Base-by-base conservation (phyloP, 1,140 invertebrate species). In the Bombus sylvicola region DNA sequence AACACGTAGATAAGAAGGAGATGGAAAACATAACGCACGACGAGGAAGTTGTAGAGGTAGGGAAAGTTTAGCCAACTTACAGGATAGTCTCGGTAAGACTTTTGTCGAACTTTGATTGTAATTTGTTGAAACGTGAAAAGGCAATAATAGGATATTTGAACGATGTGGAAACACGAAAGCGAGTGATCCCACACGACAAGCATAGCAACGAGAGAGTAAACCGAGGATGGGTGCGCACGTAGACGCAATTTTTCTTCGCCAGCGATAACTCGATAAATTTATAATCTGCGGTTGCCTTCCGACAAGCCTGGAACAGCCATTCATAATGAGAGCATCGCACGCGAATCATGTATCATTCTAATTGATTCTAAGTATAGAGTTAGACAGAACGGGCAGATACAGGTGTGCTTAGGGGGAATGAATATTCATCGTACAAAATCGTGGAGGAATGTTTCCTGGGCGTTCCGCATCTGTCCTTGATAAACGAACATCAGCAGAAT, bases 371-470 rank as follows among this genome's bases (percentile, higher is more conserved):
- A 93, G 88, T 89, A 92, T 87, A 91, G 88, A 81, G 86, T 64
- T 47, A 79, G 90, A 88, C 83, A 88, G 73, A 68, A 73, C 69
- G 81, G 62, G 53, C 73, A 87, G 83, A 86, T 84, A 86, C 74
- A 83, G 83, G 68, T 77, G 62, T 78, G 79, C 78, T 88, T 85
- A 85, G 81, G 84, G 87, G 79, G 83, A 88, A 93, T 93, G 92
- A 93, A 93, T 93, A 93, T 93, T 93, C 92, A 93, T 93, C 87
- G 79, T 75, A 88, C 73, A 92, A 93, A 93, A 93, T 93, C 91
- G 90, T 77, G 78, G 83, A 91, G 87, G 81, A 88, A 92, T 85
- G 87, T 91, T 91, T 92, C 90, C 91, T 81, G 86, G 89, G 85
- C 85, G 90, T 90, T 91, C 84, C 89, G 88, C 76, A 88, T 90